phyloP scores from a whole-genome alignment of 2,888 invertebrate species.

The Macrosoma leucophasiata region DNA sequence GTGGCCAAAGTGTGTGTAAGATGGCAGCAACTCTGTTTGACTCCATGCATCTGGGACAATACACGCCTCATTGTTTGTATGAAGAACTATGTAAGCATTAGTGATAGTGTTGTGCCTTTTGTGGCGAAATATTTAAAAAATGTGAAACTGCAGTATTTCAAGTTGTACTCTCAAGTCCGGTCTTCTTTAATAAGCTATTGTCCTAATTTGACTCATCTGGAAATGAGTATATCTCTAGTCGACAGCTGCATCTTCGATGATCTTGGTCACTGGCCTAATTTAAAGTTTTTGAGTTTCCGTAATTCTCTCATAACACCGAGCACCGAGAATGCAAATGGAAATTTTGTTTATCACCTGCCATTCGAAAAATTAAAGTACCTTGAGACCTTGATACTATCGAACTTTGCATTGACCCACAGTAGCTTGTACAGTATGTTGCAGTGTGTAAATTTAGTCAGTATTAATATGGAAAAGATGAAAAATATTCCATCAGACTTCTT shows the following conservation, averaged over 20 bases:
- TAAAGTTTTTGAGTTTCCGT: slow-evolving; percentile 69
- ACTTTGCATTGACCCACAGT: slow-evolving; percentile 65
- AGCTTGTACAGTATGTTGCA: slow-evolving; percentile 68
- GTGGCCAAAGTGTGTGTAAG: slow-evolving; percentile 66
- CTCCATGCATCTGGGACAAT: slow-evolving; percentile 70
- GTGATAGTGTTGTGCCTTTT: slow-evolving; percentile 70
- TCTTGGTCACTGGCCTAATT: slow-evolving; percentile 64
- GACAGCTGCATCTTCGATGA: slow-evolving; percentile 73
- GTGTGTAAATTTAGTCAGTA: slow-evolving; percentile 63
- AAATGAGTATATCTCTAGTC: slow-evolving; percentile 74
- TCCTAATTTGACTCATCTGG: slow-evolving; percentile 70
- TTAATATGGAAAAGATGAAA: slow-evolving; percentile 74
- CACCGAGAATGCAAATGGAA: slow-evolving; percentile 61
- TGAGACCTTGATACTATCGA: slow-evolving; percentile 64
- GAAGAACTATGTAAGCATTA: slow-evolving; percentile 70
- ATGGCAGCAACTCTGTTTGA: slow-evolving; percentile 68
- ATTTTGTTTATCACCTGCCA: slow-evolving; percentile 67
- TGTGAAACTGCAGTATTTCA: slow-evolving; percentile 73
- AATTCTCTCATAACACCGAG: slow-evolving; percentile 69
- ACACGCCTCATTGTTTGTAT: slow-evolving; percentile 70
- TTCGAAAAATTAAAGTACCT: slow-evolving; percentile 64
- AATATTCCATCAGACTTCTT: slow-evolving; percentile 69
- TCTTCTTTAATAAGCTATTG: slow-evolving; percentile 67
- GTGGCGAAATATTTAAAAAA: slow-evolving; percentile 70
- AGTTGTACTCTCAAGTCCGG: slow-evolving; percentile 70